These are phyloP conservation scores for Zaprionus obscuricornis DNA, from an alignment of 2,888 invertebrate species.

Conservation along the genomic window DNA sequence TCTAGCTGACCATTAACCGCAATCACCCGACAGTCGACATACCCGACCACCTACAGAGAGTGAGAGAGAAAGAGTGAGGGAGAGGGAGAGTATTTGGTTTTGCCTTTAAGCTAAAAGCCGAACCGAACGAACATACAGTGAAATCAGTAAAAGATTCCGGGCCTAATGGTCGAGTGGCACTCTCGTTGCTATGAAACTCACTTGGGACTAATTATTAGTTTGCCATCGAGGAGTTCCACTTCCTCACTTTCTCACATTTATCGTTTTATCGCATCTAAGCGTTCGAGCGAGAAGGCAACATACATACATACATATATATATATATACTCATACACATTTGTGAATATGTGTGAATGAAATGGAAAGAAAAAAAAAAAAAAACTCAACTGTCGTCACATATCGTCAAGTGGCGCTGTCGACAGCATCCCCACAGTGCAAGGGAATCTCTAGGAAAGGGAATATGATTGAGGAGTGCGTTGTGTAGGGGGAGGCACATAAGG, in stretches of 20 bases:
- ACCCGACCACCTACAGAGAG: too few species aligned
- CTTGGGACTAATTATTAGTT: slow-evolving; percentile 77
- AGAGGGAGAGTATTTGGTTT: too few species aligned
- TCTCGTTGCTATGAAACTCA: slow-evolving; percentile 70
- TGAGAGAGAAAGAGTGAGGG: too few species aligned
- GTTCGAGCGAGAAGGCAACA: not conserved
- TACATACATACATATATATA: too few species aligned
- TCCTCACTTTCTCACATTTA: slow-evolving; percentile 30
- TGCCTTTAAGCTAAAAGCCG: too few species aligned
- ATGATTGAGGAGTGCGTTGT: not conserved
- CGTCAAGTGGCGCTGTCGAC: slow-evolving; percentile 33
- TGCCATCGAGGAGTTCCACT: slow-evolving; percentile 35
- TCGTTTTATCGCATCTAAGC: too few species aligned
- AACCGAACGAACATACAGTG: too few species aligned
- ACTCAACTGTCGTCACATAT: slow-evolving; percentile 54
- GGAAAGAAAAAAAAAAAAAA: slow-evolving; percentile 3
- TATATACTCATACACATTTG: too few species aligned
- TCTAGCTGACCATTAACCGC: slow-evolving; percentile 52
- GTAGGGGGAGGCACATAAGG: not conserved
- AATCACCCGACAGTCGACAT: slow-evolving; percentile 13
- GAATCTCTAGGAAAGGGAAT: not conserved
- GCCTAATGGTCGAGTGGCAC: slow-evolving; percentile 42
- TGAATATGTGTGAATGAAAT: not conserved
- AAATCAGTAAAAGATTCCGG: slow-evolving; percentile 19
- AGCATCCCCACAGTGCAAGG: too few species aligned